phyloP scores from a whole-genome alignment of 2,797 vertebrate species.

The Pseudocheirus occidentalis region DNA sequence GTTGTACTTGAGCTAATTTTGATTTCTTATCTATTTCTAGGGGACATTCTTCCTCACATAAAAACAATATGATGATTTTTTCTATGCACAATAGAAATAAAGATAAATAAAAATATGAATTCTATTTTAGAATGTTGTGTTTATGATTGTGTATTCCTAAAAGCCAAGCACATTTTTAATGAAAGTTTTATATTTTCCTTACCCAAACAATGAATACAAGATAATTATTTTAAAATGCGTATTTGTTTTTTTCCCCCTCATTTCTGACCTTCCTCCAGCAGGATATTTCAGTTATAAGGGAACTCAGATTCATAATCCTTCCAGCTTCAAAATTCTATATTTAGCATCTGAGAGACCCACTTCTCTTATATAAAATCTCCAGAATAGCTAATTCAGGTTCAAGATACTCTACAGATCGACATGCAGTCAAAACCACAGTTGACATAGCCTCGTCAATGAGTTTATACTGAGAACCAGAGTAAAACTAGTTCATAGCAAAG shows the following conservation, averaged over 20 bases:
- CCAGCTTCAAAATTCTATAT: not conserved
- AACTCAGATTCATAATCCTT: slow-evolving; percentile 39
- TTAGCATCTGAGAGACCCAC: not conserved
- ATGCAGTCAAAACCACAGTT: not conserved
- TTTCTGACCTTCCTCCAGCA: not conserved
- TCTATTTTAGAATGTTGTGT: slow-evolving; percentile 35
- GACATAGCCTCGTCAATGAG: not conserved
- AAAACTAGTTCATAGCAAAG: not conserved
- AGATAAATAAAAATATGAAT: not conserved
- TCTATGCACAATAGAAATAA: not conserved
- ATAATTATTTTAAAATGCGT: slow-evolving; percentile 50
- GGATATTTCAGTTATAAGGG: slow-evolving; percentile 25
- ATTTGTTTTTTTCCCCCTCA: slow-evolving; percentile 1
- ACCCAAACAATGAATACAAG: slow-evolving; percentile 31
- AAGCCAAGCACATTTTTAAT: slow-evolving; percentile 23
- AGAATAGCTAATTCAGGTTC: not conserved
- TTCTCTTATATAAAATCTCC: not conserved
- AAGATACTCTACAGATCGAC: not conserved
- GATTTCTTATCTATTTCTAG: slow-evolving; percentile 44
- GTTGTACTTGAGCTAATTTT: slow-evolving; percentile 37
- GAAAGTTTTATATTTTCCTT: slow-evolving; percentile 44
- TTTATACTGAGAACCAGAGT: not conserved
- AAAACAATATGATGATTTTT: slow-evolving; percentile 52
- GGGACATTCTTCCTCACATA: slow-evolving; percentile 43
- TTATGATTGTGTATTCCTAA: slow-evolving; percentile 32